Evolutionary conservation across 2,888 invertebrate species (phyloP), one percentile per base, ranked within the genome.

Genomic region (Plebejus anna): DNA sequence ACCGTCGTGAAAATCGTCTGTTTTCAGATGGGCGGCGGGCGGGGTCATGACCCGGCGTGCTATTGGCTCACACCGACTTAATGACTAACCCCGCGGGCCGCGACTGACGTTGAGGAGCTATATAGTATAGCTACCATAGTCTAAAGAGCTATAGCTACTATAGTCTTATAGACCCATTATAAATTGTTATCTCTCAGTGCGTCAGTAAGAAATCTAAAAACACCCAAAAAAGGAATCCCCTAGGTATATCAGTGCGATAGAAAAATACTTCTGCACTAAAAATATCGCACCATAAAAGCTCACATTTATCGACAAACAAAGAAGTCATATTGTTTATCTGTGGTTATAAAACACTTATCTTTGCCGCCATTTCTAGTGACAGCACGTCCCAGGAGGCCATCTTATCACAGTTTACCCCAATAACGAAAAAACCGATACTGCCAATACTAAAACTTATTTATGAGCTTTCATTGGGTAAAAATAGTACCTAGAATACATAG

Each of bases 21-120:
- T 22, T 61, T 28, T 61, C 22, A 61, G 61, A 22, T 38, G 70
- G 70, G 70, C 86, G 86, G 89, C 89, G 90, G 91, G 88, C 86
- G 88, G 88, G 90, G 92, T 91, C 92, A 85, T 84, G 89, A 90
- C 88, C 90, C 86, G 89, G 88, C 86, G 85, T 79, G 80, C 85
- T 77, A 90, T 90, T 90, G 89, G 91, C 82, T 79, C 51, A 66
- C 57, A 75, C 28, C 66, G 13, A 13, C 28, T 32, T 42, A 32
- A 51, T 59, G 61, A 61, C 28, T 61, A 28, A 61, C 61, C 61
- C 61, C 61, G 28, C 61, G 61, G 28, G 28, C 61, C 61, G 28
- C 61, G 61, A 61, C 28, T 61, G 59, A 22, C 61, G 9, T 11
- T 47, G 47, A 47, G 47, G 47, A 47, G 42, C 42, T 42, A 42